phyloP scores from a whole-genome alignment of 2,888 invertebrate genomes.

The Volucella inanis region DNA sequence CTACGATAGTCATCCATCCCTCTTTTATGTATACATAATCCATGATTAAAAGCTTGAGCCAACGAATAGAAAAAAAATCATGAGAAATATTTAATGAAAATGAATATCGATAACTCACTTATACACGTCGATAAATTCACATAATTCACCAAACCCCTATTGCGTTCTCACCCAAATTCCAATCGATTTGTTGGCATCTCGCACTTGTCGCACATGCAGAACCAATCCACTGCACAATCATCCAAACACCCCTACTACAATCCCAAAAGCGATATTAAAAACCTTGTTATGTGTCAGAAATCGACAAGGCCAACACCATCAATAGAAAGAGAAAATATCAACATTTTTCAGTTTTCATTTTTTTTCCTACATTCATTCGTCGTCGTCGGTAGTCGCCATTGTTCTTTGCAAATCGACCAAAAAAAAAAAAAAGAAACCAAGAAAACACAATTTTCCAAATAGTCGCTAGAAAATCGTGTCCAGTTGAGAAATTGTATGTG shows the following conservation, averaged over 20 bases:
- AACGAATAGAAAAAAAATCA: no score
- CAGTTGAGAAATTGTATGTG: no score
- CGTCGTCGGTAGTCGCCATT: conserved; percentile 76
- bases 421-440: conserved; percentile 33
- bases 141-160: background rate
- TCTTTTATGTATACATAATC: no score
- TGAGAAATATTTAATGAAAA: background rate
- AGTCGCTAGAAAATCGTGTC: conserved; percentile 73
- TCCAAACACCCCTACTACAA: no score
- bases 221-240: background rate
- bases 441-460: conserved; percentile 69
- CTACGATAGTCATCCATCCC: no score
- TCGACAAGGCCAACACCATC: conserved; percentile 52
- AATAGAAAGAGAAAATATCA: conserved; percentile 52
- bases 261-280: background rate
- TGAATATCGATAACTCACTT: background rate
- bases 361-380: conserved; percentile 63
- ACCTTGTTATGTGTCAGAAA: conserved; percentile 66
- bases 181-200: conserved; percentile 65
- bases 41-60: no score
- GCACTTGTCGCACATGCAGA: conserved; percentile 33
- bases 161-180: conserved; percentile 35
- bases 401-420: conserved; percentile 72
- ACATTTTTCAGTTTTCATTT: conserved; percentile 4
- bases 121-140: conserved; percentile 31